Evolutionary conservation across 2,113 vertebrate genomes (phyloP), one percentile per base, ranked within the genome.

Genomic region (Meriones unguiculatus): DNA sequence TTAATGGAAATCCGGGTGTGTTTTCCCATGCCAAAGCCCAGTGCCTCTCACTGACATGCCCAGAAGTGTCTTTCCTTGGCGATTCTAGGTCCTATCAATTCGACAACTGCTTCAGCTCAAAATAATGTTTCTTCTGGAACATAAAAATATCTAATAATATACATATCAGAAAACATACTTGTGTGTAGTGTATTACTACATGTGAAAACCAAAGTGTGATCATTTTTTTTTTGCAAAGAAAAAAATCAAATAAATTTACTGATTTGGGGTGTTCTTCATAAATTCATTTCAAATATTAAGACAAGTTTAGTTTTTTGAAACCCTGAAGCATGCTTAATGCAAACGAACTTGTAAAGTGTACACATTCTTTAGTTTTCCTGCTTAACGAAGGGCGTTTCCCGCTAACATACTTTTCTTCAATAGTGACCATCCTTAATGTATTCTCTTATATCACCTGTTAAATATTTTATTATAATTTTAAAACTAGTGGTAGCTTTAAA

Each of bases 391-490:
- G 20, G 17, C 41, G 50, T 89, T 92, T 92, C 24, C 77, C 76
- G 70, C 46, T 38, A 24, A 90, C 54, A 76, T 0, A 57, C 18
- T 89, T 94, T 78, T 67, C 41, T 64, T 87, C 11, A 95, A 94
- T 12, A 89, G 88, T 73, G 73, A 92, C 41, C 3, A 13, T 85
- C n/a, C 25, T 80, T 94, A 95, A 69, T 30, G 67, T 92, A 85
- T 28, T 75, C 72, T 69, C 70, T 76, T 89, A 46, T 89, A 41
- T 54, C 69, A 89, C 6, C 7, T 94, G 50, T 84, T 93, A 64
- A 64, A 20, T 89, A 52, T 38, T 97, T 96, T 91, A 96, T 97
- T 91, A 69, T 93, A 95, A 95, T 52, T 95, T 96, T 97, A 95
- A 97, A 92, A 81, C 62, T 95, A 96, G 90, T 93, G 50, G 30